Conservation (phyloP, 2,888 invertebrate species). For the Calephelis perditalis region DNA sequence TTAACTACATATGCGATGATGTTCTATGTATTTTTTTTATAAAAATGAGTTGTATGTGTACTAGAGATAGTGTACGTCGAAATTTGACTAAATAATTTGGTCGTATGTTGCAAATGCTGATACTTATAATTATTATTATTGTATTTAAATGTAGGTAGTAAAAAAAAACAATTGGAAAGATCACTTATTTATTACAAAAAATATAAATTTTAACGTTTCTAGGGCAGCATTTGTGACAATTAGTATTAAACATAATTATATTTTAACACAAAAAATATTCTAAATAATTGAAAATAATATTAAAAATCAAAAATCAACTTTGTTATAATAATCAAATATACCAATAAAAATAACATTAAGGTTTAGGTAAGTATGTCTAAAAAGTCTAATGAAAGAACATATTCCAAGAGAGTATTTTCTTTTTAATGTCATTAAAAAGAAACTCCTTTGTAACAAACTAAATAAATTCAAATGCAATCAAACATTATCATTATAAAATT, state of each 20-base stretch:
- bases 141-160: not conserved
- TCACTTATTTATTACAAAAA: not conserved
- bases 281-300: too few relatives aligned
- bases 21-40: not conserved
- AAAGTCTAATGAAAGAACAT: too few relatives aligned
- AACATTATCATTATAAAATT: too few relatives aligned
- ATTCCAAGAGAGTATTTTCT: too few relatives aligned
- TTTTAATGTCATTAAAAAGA: too few relatives aligned
- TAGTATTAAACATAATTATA: constrained; percentile 5
- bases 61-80: not conserved
- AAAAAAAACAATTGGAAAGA: not conserved
- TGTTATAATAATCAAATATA: too few relatives aligned
- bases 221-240: not conserved
- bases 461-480: too few relatives aligned
- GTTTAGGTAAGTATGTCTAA: too few relatives aligned
- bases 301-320: too few relatives aligned
- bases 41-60: constrained; percentile 3
- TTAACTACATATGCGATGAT: not conserved
- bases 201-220: not conserved
- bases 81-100: constrained; percentile 1
- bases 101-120: not conserved
- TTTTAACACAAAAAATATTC: not conserved
- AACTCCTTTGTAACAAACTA: too few relatives aligned
- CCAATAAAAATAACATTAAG: too few relatives aligned
- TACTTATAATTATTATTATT: not conserved